Base-by-base conservation (phyloP, 2,797 vertebrate genomes). In the Gephyroberyx darwinii region DNA sequence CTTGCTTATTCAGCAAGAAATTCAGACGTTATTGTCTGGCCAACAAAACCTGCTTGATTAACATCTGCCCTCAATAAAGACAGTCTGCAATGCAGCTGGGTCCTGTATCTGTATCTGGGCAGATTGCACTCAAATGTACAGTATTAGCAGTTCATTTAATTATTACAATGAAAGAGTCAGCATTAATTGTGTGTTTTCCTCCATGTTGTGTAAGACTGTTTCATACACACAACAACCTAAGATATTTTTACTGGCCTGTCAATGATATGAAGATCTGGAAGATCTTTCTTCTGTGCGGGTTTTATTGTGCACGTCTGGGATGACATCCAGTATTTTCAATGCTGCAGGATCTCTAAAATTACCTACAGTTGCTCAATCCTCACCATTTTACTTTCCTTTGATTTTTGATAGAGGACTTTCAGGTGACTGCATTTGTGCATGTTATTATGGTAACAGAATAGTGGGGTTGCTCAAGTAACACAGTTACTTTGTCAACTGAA, bases 321-420 rank as follows among this genome's bases (percentile, higher is more conserved):
- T 82, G 85, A 89, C 88, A 86, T 86, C 72, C 75, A 74, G 76
- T 74, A 22, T 77, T 78, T 72, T 47, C 84, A 69, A 31, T 77
- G 84, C 86, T 87, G 87, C 89, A 84, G 84, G 79, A 84, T 75
- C 74, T 89, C 77, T 82, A 78, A 85, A 89, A 85, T 86, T 68
- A 81, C 85, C 89, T 87, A 78, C 90, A 86, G 83, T 92, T 88
- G 82, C 87, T 85, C 89, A 92, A 82, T 92, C 91, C 81, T 93
- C 92, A 91, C 92, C 92, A 92, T 94, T 93, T 93, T 93, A 86
- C 90, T 89, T 61, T 48, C 78, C 82, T 92, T 91, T 92, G 84
- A 86, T 89, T 86, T 88, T 69, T 75, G 75, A 84, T 83, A 73
- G 90, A 87, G 89, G 86, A 89, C 85, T 83, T 63, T 82, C 81